These are phyloP conservation scores for Toxostoma redivivum DNA, from an alignment of 2,113 vertebrate species.

Conservation along the genomic window DNA sequence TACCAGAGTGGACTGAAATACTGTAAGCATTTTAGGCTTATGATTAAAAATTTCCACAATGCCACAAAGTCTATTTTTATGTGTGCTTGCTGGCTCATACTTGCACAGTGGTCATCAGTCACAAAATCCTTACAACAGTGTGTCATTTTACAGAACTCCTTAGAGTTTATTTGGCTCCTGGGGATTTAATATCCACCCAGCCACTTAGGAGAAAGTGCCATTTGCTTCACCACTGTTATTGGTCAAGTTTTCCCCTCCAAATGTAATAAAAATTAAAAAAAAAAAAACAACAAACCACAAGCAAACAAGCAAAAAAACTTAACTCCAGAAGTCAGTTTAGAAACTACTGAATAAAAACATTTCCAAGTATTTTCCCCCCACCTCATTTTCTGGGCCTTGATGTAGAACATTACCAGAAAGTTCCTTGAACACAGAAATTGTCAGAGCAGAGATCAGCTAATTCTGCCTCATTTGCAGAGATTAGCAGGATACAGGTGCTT, in stretches of 20 bases:
- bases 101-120: neutral
- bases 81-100: neutral
- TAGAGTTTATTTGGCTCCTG: neutral
- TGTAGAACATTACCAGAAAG: neutral
- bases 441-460: neutral
- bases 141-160: neutral
- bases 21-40: neutral
- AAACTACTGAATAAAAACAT: neutral
- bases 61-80: neutral
- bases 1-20: neutral
- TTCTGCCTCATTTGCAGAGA: neutral
- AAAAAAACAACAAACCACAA: neutral
- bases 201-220: neutral
- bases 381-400: neutral
- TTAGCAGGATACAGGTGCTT: neutral
- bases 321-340: neutral
- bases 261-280: neutral
- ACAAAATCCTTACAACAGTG: neutral
- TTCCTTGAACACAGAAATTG: neutral
- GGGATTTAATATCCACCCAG: neutral
- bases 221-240: neutral
- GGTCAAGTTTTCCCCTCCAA: neutral
- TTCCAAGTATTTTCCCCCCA: rapidly evolving
- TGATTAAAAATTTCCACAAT: neutral
- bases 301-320: too few relatives aligned